Conservation (phyloP, 1,140 invertebrate genomes). For the Drosophila repleta region DNA sequence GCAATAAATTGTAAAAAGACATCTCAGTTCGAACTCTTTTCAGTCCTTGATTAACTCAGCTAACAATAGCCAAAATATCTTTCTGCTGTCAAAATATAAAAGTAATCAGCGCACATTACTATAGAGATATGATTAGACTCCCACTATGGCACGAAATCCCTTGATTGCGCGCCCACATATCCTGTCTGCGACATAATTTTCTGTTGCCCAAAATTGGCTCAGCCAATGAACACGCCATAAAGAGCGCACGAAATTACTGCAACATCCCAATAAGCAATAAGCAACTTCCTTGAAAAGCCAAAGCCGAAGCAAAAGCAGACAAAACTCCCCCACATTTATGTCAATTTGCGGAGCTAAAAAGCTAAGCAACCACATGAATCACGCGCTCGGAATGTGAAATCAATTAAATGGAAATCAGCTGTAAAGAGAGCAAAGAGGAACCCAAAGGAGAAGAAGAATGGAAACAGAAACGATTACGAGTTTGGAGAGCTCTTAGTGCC, state of each 20-base stretch:
- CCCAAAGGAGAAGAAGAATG: conserved; percentile 1
- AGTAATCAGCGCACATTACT: too few relatives aligned
- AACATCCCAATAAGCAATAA: not conserved
- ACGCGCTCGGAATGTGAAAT: conserved; percentile 62
- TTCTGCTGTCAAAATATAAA: too few relatives aligned
- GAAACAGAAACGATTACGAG: conserved; percentile 19
- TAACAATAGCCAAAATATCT: too few relatives aligned
- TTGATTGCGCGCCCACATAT: conserved; percentile 3
- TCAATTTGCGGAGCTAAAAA: conserved; percentile 6
- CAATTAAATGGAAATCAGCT: conserved; percentile 72
- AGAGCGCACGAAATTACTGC: too few relatives aligned
- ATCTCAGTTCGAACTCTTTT: too few relatives aligned
- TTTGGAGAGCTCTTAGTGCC: too few relatives aligned
- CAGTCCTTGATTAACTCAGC: too few relatives aligned
- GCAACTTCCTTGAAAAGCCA: not conserved
- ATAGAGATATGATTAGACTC: not conserved
- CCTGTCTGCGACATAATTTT: not conserved
- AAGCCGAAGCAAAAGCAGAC: not conserved
- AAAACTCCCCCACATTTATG: conserved; percentile 10
- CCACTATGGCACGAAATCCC: not conserved
- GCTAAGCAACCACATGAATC: conserved; percentile 42
- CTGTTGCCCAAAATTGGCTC: not conserved
- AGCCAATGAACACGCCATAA: not conserved
- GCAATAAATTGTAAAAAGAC: too few relatives aligned
- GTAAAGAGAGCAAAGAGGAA: conserved; percentile 16